Percentiles rank a stretch among this genome's conserved stretches.
phyloP scores from a whole-genome alignment of 2,797 vertebrate species.

The Balearica regulorum region DNA sequence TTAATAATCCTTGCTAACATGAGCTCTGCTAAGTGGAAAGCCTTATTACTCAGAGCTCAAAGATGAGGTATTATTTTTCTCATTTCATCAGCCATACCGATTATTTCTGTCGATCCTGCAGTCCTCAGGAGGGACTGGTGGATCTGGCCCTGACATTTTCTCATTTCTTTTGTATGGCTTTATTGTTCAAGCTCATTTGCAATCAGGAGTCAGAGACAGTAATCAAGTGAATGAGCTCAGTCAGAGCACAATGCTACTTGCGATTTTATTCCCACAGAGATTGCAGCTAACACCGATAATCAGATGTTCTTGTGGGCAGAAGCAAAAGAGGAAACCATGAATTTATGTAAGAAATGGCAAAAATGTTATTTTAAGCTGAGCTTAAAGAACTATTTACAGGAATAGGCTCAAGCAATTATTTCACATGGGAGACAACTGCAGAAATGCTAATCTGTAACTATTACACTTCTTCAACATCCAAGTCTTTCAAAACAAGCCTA shows the following conservation, averaged over 20 bases:
- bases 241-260: background rate
- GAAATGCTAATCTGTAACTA: background rate
- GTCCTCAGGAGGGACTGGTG: background rate
- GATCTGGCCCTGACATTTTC: background rate
- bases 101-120: background rate
- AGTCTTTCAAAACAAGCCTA: background rate
- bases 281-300: background rate
- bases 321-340: background rate
- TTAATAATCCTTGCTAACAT: background rate
- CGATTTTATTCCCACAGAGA: background rate
- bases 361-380: background rate
- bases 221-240: background rate
- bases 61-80: background rate
- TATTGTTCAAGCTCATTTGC: slow-evolving; percentile 28
- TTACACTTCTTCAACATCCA: background rate
- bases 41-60: background rate
- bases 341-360: background rate
- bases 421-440: background rate
- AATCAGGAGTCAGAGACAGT: background rate
- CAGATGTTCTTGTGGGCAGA: background rate
- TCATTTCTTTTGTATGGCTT: background rate
- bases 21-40: background rate
- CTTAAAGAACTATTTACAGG: background rate
- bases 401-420: background rate
- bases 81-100: background rate